Conservation (phyloP, 2,113 vertebrate species). For the Gadus macrocephalus region DNA sequence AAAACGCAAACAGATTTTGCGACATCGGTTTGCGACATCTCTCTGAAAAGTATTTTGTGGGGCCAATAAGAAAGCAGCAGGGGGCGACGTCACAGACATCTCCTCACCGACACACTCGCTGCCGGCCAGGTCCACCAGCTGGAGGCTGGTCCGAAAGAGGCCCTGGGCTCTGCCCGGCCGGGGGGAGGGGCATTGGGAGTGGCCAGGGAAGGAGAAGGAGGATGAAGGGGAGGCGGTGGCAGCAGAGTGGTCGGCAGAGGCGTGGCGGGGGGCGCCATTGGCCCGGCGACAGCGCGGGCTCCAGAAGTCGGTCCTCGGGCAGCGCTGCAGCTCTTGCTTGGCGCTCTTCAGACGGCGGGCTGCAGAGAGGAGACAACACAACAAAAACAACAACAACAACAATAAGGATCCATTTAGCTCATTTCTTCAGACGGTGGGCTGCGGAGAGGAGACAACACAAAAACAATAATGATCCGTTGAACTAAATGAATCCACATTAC, state of each 20-base stretch:
- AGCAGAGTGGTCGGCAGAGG: slow-evolving; percentile 31
- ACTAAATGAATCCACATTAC: too few species aligned
- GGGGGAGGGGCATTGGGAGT: slow-evolving; percentile 54
- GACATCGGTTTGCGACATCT: too few species aligned
- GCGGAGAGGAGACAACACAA: neutral
- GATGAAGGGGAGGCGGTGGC: slow-evolving; percentile 52
- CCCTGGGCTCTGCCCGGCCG: slow-evolving; percentile 49
- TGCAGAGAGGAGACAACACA: slow-evolving; percentile 12
- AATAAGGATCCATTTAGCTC: too few species aligned
- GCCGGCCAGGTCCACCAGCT: slow-evolving; percentile 84
- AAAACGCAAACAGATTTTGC: too few species aligned
- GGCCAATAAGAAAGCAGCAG: too few species aligned
- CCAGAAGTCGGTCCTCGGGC: slow-evolving; percentile 61
- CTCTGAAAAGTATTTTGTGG: too few species aligned
- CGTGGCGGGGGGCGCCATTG: slow-evolving; percentile 29
- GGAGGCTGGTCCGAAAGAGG: slow-evolving; percentile 68
- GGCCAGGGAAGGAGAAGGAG: slow-evolving; percentile 43
- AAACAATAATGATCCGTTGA: too few species aligned
- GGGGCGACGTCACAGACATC: too few species aligned
- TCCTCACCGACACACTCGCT: slow-evolving; percentile 79
- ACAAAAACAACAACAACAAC: neutral
- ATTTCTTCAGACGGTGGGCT: slow-evolving; percentile 59
- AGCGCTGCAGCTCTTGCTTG: slow-evolving; percentile 45
- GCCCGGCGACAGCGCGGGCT: slow-evolving; percentile 64
- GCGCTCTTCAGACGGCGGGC: slow-evolving; percentile 57